Conservation (phyloP, 2,113 vertebrate genomes). For the Plecturocebus donacophilus region DNA sequence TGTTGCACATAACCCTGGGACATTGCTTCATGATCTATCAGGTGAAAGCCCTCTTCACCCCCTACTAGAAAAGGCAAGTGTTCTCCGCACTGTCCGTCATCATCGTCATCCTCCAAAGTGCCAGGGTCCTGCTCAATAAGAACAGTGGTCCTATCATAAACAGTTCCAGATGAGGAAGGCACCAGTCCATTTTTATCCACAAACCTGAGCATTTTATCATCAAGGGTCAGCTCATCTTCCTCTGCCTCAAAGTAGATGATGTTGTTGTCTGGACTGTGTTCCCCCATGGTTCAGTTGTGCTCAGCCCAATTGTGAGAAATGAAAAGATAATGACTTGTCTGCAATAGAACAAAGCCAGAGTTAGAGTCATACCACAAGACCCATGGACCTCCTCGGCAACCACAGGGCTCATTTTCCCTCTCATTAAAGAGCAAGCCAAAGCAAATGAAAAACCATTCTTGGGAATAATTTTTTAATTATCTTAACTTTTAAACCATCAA, state of each 20-base stretch:
- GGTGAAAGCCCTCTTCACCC: slow-evolving; percentile 92
- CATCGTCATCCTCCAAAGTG: slow-evolving; percentile 89
- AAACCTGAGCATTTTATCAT: slow-evolving; percentile 90
- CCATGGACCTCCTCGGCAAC: background rate
- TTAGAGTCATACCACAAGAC: slow-evolving; percentile 23
- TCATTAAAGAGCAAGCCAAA: background rate
- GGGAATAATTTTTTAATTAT: background rate
- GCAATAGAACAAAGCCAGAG: slow-evolving; percentile 55
- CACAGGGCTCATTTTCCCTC: background rate
- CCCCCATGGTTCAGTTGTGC: slow-evolving; percentile 92
- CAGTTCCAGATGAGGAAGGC: slow-evolving; percentile 89
- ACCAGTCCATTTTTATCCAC: slow-evolving; percentile 89
- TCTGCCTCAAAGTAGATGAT: slow-evolving; percentile 91
- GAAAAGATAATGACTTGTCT: slow-evolving; percentile 74
- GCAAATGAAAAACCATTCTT: background rate
- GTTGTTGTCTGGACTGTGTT: slow-evolving; percentile 92
- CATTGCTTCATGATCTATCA: slow-evolving; percentile 97
- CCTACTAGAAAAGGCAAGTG: slow-evolving; percentile 93
- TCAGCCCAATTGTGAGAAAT: slow-evolving; percentile 78
- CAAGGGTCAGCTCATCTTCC: slow-evolving; percentile 86
- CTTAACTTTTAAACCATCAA: slow-evolving; percentile 9
- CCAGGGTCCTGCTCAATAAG: slow-evolving; percentile 98
- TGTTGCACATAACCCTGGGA: slow-evolving; percentile 99
- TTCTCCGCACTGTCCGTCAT: slow-evolving; percentile 92
- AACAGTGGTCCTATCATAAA: slow-evolving; percentile 98